phyloP scores from a whole-genome alignment of 2,888 invertebrate genomes.

The Linnaemya vulpina region DNA sequence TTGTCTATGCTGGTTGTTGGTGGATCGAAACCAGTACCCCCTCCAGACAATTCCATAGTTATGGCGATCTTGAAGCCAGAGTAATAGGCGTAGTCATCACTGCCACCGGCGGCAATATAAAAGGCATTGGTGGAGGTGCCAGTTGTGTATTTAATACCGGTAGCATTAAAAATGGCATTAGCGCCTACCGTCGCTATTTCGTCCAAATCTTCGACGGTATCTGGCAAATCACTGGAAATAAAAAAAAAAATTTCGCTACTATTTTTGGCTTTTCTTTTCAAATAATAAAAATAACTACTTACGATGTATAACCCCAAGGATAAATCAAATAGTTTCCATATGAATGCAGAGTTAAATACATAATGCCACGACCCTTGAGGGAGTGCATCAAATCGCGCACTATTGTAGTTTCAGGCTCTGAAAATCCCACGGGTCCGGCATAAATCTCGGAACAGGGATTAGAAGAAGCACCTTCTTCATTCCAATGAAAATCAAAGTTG shows the following conservation, averaged over 20 bases:
- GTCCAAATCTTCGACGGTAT: conserved; percentile 81
- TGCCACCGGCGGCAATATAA: conserved; percentile 85
- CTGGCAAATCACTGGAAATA: conserved; percentile 79
- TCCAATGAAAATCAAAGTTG: conserved; percentile 87
- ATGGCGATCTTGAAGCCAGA: conserved; percentile 84
- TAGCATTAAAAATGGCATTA: conserved; percentile 79
- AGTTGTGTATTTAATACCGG: conserved; percentile 82
- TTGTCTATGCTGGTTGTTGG: conserved; percentile 84
- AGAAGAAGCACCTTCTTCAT: conserved; percentile 80
- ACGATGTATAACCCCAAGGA: conserved; percentile 85
- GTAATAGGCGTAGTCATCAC: conserved; percentile 87
- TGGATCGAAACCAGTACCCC: conserved; percentile 85
- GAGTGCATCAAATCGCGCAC: conserved; percentile 85
- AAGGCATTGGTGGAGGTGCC: conserved; percentile 82
- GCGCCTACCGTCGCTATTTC: conserved; percentile 81
- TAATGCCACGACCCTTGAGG: conserved; percentile 83
- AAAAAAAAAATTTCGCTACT: too few species aligned
- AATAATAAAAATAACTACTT: conserved; percentile 75
- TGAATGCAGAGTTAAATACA: conserved; percentile 89
- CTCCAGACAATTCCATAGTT: conserved; percentile 87
- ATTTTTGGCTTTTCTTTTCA: too few species aligned
- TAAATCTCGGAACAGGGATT: conserved; percentile 85
- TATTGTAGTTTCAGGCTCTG: conserved; percentile 86
- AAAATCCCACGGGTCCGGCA: conserved; percentile 85
- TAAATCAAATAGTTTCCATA: conserved; percentile 87